Evolutionary conservation across 2,797 vertebrate genomes (phyloP).

Genomic region (Lacerta bilineata): DNA sequence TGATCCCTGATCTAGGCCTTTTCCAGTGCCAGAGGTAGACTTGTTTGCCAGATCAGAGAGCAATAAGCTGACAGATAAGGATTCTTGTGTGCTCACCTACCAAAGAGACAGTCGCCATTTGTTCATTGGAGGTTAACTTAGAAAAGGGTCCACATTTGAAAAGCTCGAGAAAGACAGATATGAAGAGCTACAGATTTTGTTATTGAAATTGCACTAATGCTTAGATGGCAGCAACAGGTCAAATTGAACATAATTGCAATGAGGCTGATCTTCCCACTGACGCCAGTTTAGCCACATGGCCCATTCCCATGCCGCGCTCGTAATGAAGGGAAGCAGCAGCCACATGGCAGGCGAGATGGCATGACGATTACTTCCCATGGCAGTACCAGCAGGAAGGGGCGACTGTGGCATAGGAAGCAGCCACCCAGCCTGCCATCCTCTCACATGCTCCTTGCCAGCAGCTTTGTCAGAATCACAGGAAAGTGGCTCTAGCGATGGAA

Average conservation of each 20-base stretch:
- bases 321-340: not conserved
- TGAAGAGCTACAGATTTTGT: not conserved
- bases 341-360: not conserved
- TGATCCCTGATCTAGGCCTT: not conserved
- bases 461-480: too few species aligned
- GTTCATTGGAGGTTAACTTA: not conserved
- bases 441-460: not conserved
- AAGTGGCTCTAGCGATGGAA: not conserved
- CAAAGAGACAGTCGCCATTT: too few species aligned
- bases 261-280: not conserved
- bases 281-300: not conserved
- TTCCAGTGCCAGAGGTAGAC: not conserved
- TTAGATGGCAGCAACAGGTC: not conserved
- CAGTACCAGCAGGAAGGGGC: too few species aligned
- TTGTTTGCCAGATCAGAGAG: not conserved
- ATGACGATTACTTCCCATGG: not conserved
- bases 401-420: not conserved
- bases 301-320: not conserved
- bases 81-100: too few species aligned
- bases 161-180: not conserved
- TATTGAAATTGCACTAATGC: not conserved
- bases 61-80: too few species aligned
- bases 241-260: not conserved
- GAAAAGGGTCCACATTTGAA: not conserved
- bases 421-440: not conserved